Evolutionary conservation across 2,888 invertebrate genomes (phyloP).

Genomic region (Ecliptopera silaceata): DNA sequence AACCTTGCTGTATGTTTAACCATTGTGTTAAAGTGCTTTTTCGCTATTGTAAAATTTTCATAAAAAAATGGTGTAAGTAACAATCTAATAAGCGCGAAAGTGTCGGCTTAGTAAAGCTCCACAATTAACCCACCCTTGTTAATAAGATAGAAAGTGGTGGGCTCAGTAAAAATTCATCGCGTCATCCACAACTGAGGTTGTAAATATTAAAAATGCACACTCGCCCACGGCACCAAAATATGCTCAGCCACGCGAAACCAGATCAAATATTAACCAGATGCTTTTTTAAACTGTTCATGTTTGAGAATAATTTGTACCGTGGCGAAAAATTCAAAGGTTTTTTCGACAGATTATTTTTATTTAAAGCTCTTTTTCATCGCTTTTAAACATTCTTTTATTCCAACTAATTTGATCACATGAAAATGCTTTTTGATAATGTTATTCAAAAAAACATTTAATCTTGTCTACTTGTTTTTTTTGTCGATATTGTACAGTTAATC

Average conservation of each 20-base stretch:
- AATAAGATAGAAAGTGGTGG: slow-evolving; percentile 70
- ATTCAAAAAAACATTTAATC: no score
- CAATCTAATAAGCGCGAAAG: slow-evolving; percentile 29
- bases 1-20: no score
- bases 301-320: slow-evolving; percentile 33
- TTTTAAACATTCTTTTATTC: no score
- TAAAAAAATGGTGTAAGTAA: slow-evolving; percentile 4
- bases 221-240: slow-evolving; percentile 65
- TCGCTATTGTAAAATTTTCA: neutral
- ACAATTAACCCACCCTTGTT: slow-evolving; percentile 62
- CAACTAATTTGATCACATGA: no score
- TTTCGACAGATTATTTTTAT: no score
- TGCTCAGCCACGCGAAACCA: slow-evolving; percentile 56
- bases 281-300: slow-evolving; percentile 21
- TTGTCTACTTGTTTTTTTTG: no score
- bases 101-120: slow-evolving; percentile 46
- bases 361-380: no score
- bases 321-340: neutral
- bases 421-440: no score
- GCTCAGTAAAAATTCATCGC: slow-evolving; percentile 77
- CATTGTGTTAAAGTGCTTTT: no score
- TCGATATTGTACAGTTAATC: no score
- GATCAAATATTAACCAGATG: slow-evolving; percentile 58
- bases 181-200: slow-evolving; percentile 67
- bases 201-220: slow-evolving; percentile 81